Evolutionary conservation across 2,888 invertebrate species (phyloP).

Genomic region (Agrotis segetum): DNA sequence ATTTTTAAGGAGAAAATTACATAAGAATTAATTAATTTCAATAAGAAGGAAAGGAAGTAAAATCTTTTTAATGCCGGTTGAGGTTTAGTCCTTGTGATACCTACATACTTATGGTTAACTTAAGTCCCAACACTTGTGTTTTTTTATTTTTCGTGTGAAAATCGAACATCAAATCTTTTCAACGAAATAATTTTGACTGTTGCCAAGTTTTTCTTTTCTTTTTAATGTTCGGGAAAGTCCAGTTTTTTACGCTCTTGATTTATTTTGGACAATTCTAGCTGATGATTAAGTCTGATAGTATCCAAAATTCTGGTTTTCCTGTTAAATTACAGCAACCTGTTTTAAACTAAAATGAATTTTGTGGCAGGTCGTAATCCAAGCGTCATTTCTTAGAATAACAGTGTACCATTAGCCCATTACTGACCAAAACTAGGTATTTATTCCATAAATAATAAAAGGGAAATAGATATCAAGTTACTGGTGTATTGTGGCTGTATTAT

Average conservation of each 20-base stretch:
- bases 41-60: too few relatives aligned
- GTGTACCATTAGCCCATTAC: neutral
- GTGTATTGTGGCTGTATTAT: neutral
- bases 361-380: neutral
- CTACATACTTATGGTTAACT: too few relatives aligned
- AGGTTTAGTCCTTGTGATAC: neutral
- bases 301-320: neutral
- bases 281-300: neutral
- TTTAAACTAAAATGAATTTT: neutral
- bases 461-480: neutral
- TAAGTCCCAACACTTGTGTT: too few relatives aligned
- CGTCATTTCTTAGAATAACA: conserved; percentile 4
- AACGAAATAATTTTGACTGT: too few relatives aligned
- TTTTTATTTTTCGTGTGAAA: too few relatives aligned
- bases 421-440: conserved; percentile 5
- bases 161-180: too few relatives aligned
- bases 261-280: neutral
- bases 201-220: neutral
- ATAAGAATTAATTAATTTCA: too few relatives aligned
- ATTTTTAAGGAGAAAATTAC: neutral
- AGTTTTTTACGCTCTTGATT: neutral
- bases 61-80: too few relatives aligned
- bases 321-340: neutral
- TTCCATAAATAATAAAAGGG: neutral
- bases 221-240: neutral